phyloP scores from a whole-genome alignment of 2,113 vertebrate genomes.

The Boulengeromyrus knoepffleri region DNA sequence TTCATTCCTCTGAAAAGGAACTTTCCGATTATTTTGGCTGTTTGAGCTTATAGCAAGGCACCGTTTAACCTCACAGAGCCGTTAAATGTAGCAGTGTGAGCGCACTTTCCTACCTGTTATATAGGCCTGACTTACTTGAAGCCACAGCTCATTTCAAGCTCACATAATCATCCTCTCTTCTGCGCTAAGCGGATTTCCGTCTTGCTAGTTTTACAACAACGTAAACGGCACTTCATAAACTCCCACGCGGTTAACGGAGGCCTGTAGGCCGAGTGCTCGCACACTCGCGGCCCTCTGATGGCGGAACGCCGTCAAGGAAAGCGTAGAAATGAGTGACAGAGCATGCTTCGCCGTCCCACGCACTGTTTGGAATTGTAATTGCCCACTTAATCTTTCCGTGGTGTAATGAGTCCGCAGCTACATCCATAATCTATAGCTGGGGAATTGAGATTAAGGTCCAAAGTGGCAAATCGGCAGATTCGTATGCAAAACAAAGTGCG shows the following conservation, averaged over 20 bases:
- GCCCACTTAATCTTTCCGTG: constrained; percentile 68
- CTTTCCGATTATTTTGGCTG: not conserved
- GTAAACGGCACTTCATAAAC: not conserved
- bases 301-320: constrained; percentile 55
- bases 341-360: constrained; percentile 66
- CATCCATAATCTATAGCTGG: constrained; percentile 57
- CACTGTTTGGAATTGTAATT: constrained; percentile 66
- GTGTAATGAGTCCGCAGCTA: constrained; percentile 62
- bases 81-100: not conserved
- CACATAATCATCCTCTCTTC: not conserved
- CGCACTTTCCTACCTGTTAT: not conserved
- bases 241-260: no score
- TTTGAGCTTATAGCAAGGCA: not conserved
- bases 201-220: not conserved
- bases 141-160: not conserved
- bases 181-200: not conserved
- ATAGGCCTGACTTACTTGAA: not conserved
- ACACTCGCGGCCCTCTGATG: constrained; percentile 19
- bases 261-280: not conserved
- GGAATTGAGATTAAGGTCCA: constrained; percentile 67
- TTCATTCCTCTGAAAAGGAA: not conserved
- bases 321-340: constrained; percentile 75
- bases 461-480: constrained; percentile 5
- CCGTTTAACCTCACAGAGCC: not conserved
- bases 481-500: constrained; percentile 13